A percentile compares a stretch with the other conserved stretches of the same genome.
Conservation (phyloP, 2,888 invertebrate genomes). For the Tetragnatha montana region DNA sequence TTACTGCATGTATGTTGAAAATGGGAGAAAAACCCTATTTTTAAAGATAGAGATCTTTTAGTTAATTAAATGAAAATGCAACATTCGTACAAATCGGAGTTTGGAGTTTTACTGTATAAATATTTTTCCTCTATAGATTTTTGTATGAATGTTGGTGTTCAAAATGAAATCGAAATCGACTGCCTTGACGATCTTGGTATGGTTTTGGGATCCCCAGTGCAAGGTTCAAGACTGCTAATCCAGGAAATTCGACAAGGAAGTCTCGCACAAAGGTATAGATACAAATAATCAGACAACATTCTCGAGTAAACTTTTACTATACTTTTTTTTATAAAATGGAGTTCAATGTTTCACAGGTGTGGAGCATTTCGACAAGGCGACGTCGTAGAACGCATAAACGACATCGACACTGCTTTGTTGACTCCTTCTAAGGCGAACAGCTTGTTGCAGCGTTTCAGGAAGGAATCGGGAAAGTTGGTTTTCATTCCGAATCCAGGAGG, state of each 20-base stretch:
- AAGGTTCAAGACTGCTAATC: background rate
- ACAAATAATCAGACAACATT: background rate
- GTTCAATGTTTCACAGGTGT: slow-evolving; percentile 25
- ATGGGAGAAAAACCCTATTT: too few species aligned
- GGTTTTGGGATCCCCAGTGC: background rate
- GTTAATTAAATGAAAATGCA: too few species aligned
- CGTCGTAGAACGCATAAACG: slow-evolving; percentile 32
- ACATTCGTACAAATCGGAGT: too few species aligned
- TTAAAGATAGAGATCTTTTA: too few species aligned
- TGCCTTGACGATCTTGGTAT: slow-evolving; percentile 40
- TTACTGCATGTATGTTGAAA: too few species aligned
- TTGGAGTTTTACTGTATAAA: too few species aligned
- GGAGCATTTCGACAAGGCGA: slow-evolving; percentile 43
- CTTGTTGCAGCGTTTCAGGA: slow-evolving; percentile 36
- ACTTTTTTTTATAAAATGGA: background rate
- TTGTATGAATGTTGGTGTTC: background rate
- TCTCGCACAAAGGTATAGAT: slow-evolving; percentile 47
- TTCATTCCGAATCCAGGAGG: background rate
- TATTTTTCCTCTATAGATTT: background rate
- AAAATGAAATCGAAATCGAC: slow-evolving; percentile 28
- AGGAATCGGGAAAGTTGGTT: slow-evolving; percentile 17
- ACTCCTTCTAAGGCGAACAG: slow-evolving; percentile 29
- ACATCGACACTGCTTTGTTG: background rate
- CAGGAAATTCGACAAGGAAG: slow-evolving; percentile 25
- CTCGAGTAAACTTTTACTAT: background rate